Evolutionary conservation across 2,888 invertebrate genomes (phyloP), one percentile per base, ranked within the genome.

Genomic region (Phanerotoma sp.): DNA sequence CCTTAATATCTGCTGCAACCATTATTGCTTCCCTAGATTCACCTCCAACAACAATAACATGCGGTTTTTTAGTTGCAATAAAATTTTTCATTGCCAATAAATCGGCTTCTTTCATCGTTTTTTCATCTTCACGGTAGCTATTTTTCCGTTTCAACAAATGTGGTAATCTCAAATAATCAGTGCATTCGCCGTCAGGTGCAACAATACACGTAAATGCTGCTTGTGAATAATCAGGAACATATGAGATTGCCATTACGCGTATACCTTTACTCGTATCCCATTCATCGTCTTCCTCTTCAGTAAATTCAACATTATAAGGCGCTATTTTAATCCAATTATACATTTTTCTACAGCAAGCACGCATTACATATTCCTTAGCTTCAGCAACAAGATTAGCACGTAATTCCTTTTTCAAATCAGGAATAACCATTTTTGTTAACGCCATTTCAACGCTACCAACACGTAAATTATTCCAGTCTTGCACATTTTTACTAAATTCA

Each of bases 381-480:
- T 99, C 98, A 45, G 86, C 83, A 20, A 94, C 72, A 38, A 99
- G 78, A 38, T 87, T 85, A 0, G 87, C 82, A 51, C 87, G 86
- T 6, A 99, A 77, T 77, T 99, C 98, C 62, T 92, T 87, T 57
- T 89, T 83, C 63, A 99, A 80, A 71, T 93, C 91, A 0, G 97
- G 97, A 71, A 95, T 86, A 4, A 99, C 86, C 75, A 96, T 89
- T 71, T 90, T 88, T 18, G 84, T 89, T 46, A 97, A 82, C 0
- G 97, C 96, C 57, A 92, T 80, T 66, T 93, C 91, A 0, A 98
- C 89, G 51, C 95, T 93, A 67, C 93, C 89, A 2, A 87, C 86
- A 35, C 99, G 83, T 46, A 96, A 74, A 2, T 87, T 85, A 78
- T 99, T 99, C 99, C 99, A 99, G 65, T 95, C 94, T 74, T 96